Evolutionary conservation across 2,797 vertebrate genomes (phyloP).

Genomic region (Graptemys geographica): DNA sequence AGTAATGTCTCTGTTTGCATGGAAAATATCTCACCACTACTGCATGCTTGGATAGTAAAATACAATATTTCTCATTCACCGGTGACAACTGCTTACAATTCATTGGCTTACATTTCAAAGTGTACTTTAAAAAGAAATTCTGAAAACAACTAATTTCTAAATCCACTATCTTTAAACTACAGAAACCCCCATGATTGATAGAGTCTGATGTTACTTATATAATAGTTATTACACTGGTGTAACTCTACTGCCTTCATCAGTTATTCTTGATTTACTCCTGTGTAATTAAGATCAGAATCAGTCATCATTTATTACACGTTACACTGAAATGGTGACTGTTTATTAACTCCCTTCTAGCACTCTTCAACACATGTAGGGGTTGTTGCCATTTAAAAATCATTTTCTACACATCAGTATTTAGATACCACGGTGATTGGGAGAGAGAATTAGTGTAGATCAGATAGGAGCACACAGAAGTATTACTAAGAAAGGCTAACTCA

Average conservation of each 20-base stretch:
- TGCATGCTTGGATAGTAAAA: not conserved
- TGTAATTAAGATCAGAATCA: constrained; percentile 19
- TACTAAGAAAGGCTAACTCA: not conserved
- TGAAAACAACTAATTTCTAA: not conserved
- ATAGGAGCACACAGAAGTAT: accelerated
- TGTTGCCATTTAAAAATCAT: not conserved
- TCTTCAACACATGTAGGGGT: not conserved
- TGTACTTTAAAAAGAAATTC: not conserved
- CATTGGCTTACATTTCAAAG: not conserved
- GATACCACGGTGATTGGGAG: not conserved
- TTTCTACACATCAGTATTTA: accelerated
- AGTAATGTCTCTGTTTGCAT: not conserved
- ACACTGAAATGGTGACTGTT: not conserved
- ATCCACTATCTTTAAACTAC: not conserved
- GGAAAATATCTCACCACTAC: constrained; percentile 2
- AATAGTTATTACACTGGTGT: not conserved
- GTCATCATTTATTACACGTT: not conserved
- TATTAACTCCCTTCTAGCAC: not conserved
- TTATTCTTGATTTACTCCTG: not conserved
- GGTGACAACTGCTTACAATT: not conserved
- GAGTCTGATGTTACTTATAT: not conserved
- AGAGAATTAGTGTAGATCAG: accelerated
- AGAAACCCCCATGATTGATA: not conserved
- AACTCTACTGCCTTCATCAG: not conserved
- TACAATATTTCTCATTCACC: not conserved